Evolutionary conservation across 2,797 vertebrate species (phyloP).

Genomic region (Apodemus agrarius): DNA sequence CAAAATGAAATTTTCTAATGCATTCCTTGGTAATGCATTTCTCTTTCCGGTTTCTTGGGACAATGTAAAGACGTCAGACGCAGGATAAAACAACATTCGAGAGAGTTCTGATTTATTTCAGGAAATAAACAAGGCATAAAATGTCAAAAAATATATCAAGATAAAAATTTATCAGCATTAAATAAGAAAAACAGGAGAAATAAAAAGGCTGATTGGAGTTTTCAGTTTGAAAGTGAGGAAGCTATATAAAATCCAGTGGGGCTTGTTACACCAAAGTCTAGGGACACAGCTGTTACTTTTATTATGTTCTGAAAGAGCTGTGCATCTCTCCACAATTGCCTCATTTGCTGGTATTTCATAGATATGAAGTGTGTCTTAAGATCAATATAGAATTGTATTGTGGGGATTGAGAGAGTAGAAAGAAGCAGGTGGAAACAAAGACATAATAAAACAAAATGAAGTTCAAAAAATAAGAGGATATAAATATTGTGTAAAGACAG

Average conservation of each 20-base stretch:
- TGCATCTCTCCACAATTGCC: background rate
- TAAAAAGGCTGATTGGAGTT: background rate
- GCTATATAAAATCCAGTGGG: background rate
- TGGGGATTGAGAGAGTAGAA: background rate
- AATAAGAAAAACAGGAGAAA: conserved; percentile 41
- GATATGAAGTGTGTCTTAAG: background rate
- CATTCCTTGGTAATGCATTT: conserved; percentile 31
- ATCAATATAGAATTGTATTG: background rate
- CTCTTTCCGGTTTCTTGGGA: conserved; percentile 36
- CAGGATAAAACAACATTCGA: conserved; percentile 48
- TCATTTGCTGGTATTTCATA: background rate
- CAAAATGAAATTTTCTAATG: conserved; percentile 38
- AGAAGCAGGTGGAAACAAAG: background rate
- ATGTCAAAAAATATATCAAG: conserved; percentile 20
- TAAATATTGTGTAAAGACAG: background rate
- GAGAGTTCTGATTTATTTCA: background rate
- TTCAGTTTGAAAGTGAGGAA: conserved; percentile 15
- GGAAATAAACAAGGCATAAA: conserved; percentile 24
- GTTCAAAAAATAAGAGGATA: background rate
- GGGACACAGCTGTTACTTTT: background rate
- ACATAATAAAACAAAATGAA: conserved; percentile 42
- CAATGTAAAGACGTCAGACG: conserved; percentile 11
- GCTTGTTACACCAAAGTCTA: background rate
- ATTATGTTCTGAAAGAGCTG: background rate
- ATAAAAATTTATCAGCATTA: background rate